These are phyloP conservation scores for Semnopithecus entellus DNA, from an alignment of 2,113 vertebrate species.

Conservation along the genomic window DNA sequence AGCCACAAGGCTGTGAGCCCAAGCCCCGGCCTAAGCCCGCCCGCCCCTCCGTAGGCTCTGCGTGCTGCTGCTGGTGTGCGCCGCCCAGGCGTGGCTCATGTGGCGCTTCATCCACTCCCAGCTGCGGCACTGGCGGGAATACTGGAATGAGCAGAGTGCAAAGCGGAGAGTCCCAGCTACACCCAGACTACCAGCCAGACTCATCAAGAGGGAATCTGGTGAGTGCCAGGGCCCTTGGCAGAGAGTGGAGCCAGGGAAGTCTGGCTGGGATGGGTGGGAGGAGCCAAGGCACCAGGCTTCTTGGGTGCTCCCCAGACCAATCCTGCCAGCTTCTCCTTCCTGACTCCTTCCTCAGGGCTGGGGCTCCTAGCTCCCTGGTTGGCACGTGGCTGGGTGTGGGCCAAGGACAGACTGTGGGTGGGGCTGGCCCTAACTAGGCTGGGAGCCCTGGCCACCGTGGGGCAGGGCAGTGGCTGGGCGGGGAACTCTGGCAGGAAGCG, in stretches of 20 bases:
- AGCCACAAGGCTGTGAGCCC: background rate
- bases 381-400: conserved; percentile 42
- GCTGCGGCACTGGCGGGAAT: conserved; percentile 95
- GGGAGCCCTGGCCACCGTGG: background rate
- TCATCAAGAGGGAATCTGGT: conserved; percentile 93
- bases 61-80: conserved; percentile 92
- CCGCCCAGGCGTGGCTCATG: conserved; percentile 96
- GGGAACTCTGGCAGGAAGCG: conserved; percentile 3
- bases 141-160: conserved; percentile 91
- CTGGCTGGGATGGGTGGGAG: background rate
- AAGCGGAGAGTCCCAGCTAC: conserved; percentile 83
- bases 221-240: conserved; percentile 58
- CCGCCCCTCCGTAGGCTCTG: conserved; percentile 86
- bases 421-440: background rate
- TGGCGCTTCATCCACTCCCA: conserved; percentile 99
- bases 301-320: background rate
- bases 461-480: background rate
- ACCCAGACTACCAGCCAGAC: conserved; percentile 86
- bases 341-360: background rate
- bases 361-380: background rate
- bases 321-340: background rate
- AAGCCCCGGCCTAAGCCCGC: background rate
- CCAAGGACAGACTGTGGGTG: background rate
- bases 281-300: background rate
- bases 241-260: accelerated